Conservation (phyloP, 2,797 vertebrate genomes). For the Lagodon rhomboides region DNA sequence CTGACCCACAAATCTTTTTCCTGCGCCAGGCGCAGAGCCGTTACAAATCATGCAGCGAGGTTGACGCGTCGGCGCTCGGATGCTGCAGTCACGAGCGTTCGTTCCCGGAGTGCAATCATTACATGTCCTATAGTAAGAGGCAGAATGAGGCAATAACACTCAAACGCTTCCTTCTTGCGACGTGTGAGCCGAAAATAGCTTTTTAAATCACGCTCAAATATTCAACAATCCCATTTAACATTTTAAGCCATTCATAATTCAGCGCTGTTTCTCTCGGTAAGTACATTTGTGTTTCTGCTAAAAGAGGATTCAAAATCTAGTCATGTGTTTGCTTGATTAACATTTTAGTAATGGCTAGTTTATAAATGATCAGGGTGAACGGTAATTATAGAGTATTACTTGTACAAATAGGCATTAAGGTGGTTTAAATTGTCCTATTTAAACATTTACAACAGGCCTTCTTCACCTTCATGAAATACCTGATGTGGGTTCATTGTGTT, state of each 20-base stretch:
- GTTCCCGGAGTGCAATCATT: conserved; percentile 9
- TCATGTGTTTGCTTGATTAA: conserved; percentile 17
- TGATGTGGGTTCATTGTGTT: background rate
- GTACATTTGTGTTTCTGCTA: background rate
- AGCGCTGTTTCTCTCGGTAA: conserved; percentile 10
- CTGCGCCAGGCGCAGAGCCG: background rate
- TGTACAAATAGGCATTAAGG: background rate
- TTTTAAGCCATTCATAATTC: conserved; percentile 26
- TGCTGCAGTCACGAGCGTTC: background rate
- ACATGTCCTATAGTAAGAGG: conserved; percentile 17
- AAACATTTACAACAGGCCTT: conserved; percentile 7
- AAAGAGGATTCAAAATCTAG: background rate
- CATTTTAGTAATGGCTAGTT: conserved; percentile 16
- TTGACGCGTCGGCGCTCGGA: background rate
- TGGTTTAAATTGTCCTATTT: conserved; percentile 2
- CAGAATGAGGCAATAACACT: conserved; percentile 14
- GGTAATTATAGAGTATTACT: conserved; percentile 3
- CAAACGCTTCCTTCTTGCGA: conserved; percentile 4
- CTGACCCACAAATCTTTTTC: background rate
- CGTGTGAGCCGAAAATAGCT: conserved; percentile 12
- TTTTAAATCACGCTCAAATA: conserved; percentile 37
- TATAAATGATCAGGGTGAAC: background rate
- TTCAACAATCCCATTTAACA: conserved; percentile 16
- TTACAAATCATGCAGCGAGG: conserved; percentile 7
- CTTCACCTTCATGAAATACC: conserved; percentile 7